Percentiles rank a stretch among this genome's conserved stretches.
phyloP scores from a whole-genome alignment of 2,113 vertebrate genomes.

The Benitochromis conjunctus region DNA sequence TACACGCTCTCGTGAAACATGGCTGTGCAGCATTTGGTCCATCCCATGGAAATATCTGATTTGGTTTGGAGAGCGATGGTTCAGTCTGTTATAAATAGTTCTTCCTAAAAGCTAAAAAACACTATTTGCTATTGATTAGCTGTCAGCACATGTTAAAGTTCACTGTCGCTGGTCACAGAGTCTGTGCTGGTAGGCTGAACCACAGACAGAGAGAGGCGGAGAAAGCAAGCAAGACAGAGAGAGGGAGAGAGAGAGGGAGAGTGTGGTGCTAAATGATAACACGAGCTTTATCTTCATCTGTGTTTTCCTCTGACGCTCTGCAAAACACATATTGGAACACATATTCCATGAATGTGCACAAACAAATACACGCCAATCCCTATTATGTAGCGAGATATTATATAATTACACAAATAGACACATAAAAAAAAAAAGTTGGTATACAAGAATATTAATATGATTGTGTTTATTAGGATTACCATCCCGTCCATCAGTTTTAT shows the following conservation, averaged over 20 bases:
- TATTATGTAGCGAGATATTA: not conserved
- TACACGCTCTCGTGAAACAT: not conserved
- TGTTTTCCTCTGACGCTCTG: not conserved
- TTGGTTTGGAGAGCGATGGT: conserved; percentile 51
- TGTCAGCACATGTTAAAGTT: conserved; percentile 71
- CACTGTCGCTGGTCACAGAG: conserved; percentile 52
- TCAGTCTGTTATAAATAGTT: conserved; percentile 63
- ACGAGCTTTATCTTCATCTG: not conserved
- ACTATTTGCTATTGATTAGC: conserved; percentile 71
- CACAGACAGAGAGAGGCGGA: not conserved
- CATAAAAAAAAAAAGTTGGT: not conserved
- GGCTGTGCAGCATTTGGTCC: conserved; percentile 24
- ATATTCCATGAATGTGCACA: not conserved
- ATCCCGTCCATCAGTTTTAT: not conserved
- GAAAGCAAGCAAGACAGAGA: not conserved
- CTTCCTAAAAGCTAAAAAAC: conserved; percentile 73
- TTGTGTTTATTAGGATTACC: not conserved
- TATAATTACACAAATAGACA: not conserved
- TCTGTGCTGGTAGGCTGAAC: not conserved
- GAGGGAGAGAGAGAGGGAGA: not conserved
- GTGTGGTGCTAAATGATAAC: not conserved
- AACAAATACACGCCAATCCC: not conserved
- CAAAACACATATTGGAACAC: not conserved
- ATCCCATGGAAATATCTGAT: conserved; percentile 65
- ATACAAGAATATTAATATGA: not conserved